Conservation (phyloP, 2,797 vertebrate genomes). For the Labeo calbasu region DNA sequence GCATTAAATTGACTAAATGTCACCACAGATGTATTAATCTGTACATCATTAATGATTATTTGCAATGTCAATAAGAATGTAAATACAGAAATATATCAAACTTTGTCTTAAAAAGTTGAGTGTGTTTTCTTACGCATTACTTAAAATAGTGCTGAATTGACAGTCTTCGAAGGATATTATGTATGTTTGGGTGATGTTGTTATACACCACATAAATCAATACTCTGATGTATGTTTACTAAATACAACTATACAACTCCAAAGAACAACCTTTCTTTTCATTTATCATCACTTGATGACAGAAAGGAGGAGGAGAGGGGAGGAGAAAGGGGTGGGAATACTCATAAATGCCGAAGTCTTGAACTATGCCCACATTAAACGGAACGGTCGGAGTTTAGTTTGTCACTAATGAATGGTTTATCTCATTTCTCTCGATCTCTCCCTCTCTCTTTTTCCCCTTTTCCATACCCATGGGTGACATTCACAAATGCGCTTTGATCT, state of each 20-base stretch:
- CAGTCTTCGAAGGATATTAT: neutral
- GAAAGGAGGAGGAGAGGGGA: conserved; percentile 11
- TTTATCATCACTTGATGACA: conserved; percentile 31
- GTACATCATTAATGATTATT: neutral
- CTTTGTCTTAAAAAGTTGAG: neutral
- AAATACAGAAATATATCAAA: neutral
- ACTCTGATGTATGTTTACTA: neutral
- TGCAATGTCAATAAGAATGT: neutral
- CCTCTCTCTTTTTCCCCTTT: conserved; percentile 38
- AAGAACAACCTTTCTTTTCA: neutral
- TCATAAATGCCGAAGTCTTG: conserved; percentile 50
- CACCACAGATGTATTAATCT: neutral
- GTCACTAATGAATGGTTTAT: conserved; percentile 55
- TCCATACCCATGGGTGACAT: conserved; percentile 61
- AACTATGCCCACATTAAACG: conserved; percentile 60
- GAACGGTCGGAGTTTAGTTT: conserved; percentile 49
- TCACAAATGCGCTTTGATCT: conserved; percentile 56
- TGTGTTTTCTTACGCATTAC: no score
- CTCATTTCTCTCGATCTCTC: conserved; percentile 44
- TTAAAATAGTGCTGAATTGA: neutral
- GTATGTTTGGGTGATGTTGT: neutral
- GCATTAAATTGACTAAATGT: neutral
- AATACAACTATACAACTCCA: neutral
- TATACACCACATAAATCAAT: neutral
- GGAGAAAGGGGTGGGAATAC: conserved; percentile 22